These are phyloP conservation scores for Tyto alba DNA, from an alignment of 2,113 vertebrate genomes.

Conservation along the genomic window DNA sequence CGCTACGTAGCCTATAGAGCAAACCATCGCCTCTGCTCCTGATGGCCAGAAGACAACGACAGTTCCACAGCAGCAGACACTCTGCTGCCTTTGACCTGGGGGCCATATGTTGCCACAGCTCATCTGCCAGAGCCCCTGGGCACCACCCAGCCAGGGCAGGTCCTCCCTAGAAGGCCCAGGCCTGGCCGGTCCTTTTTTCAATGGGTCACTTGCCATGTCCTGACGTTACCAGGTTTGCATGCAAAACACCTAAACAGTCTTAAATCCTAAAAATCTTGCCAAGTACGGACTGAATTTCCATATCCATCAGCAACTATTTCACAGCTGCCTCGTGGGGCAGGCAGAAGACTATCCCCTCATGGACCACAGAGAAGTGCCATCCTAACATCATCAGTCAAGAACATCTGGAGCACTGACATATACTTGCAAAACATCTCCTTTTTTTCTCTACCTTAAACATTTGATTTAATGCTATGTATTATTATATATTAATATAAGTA, in stretches of 20 bases:
- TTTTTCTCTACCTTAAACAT: neutral
- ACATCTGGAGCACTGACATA: neutral
- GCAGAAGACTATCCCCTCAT: neutral
- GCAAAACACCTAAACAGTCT: neutral
- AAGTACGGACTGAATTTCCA: neutral
- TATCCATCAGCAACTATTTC: neutral
- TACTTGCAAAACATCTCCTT: neutral
- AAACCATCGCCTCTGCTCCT: neutral
- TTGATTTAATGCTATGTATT: neutral
- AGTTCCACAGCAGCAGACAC: neutral
- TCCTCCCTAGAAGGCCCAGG: neutral
- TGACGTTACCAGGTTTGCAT: neutral
- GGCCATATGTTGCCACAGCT: neutral
- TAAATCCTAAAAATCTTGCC: neutral
- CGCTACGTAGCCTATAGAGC: neutral
- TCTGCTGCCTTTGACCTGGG: neutral
- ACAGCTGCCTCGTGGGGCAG: neutral
- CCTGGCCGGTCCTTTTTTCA: accelerated
- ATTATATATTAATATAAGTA: neutral
- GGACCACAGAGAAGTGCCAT: accelerated
- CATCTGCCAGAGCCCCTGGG: neutral
- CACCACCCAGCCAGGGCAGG: accelerated
- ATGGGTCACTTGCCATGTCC: neutral
- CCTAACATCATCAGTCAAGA: neutral
- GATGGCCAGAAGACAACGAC: neutral